Evolutionary conservation across 2,113 vertebrate genomes (phyloP).

Genomic region (Stegostoma tigrinum): DNA sequence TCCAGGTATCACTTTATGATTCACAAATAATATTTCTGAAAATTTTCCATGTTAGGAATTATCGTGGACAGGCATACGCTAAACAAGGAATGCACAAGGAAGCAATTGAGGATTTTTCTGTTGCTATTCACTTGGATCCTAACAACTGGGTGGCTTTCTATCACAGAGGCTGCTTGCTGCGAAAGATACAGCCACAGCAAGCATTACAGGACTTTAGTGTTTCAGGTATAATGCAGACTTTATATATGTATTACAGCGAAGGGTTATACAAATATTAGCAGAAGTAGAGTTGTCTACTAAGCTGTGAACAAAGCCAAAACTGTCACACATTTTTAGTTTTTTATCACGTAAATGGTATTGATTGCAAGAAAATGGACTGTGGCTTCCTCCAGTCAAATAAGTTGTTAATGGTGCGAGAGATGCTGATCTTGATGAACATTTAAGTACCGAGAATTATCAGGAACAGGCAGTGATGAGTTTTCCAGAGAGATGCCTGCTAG

Average conservation of each 20-base stretch:
- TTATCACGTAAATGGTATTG: neutral
- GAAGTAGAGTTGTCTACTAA: neutral
- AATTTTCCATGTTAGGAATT: slow-evolving; percentile 49
- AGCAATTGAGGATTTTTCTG: slow-evolving; percentile 55
- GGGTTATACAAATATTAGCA: neutral
- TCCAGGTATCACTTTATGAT: neutral
- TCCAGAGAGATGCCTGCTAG: neutral
- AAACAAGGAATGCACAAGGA: slow-evolving; percentile 50
- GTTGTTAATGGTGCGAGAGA: neutral
- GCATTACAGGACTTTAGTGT: slow-evolving; percentile 63
- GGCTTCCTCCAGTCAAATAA: neutral
- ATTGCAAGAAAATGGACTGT: neutral
- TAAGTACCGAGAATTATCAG: neutral
- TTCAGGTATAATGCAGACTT: slow-evolving; percentile 57
- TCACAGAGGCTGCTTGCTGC: slow-evolving; percentile 59
- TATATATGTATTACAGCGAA: neutral
- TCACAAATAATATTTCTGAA: neutral
- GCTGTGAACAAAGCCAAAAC: neutral
- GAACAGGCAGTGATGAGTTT: neutral
- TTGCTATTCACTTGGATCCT: slow-evolving; percentile 59
- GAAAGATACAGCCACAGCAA: slow-evolving; percentile 48
- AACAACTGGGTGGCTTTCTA: slow-evolving; percentile 63
- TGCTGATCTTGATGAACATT: neutral
- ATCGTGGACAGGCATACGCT: slow-evolving; percentile 57
- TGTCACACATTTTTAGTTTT: neutral